Base-by-base conservation (phyloP, 2,797 vertebrate species). In the Rhabdomys pumilio region DNA sequence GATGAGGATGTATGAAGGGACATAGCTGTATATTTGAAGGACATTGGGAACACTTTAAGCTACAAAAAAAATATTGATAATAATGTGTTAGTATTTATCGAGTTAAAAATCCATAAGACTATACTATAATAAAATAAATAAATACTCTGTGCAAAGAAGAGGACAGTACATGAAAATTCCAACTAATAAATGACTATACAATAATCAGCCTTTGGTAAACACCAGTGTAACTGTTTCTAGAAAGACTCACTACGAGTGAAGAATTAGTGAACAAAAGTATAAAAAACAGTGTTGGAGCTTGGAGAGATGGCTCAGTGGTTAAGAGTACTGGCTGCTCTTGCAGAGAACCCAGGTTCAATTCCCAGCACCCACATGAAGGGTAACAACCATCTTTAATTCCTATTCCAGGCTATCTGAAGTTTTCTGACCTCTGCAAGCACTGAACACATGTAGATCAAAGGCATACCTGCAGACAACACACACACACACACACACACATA, bases 1-100 rank as follows among this genome's bases (percentile, higher is more conserved):
- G 41, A 86, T 67, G 63, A 15, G 50, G 26, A 29, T 53, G 9
- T 80, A 47, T 90, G 61, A 75, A 88, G 77, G 11, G 55, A 15
- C 26, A 26, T 1, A 59, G 47, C 22, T 76, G 12, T 1, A 8
- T 79, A 82, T 20, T 72, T 73, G 34, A 79, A 72, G 44, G 31
- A 89, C 57, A 65, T 44, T 3, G 76, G 10, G 53, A 47, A 86
- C 34, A 53, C 50, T 31, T 34, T 83, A 57, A 95, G 41, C 81
- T 85, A 77, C n/a, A 65, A 95, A 77, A 92, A 50, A 77, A 94
- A 82, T 89, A 91, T 44, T 86, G 44, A 4, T 77, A 69, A 50
- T 65, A 38, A 79, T 90, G 22, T 24, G 65, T 92, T n/a, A 47
- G 80, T 81, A 96, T 24, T n/a, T 34, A 50, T 26, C 61, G 26